A percentile compares a stretch with the other conserved stretches of the same genome.
phyloP scores from a whole-genome alignment of 92 coral and sea anemone species.

The Bergia sp. region DNA sequence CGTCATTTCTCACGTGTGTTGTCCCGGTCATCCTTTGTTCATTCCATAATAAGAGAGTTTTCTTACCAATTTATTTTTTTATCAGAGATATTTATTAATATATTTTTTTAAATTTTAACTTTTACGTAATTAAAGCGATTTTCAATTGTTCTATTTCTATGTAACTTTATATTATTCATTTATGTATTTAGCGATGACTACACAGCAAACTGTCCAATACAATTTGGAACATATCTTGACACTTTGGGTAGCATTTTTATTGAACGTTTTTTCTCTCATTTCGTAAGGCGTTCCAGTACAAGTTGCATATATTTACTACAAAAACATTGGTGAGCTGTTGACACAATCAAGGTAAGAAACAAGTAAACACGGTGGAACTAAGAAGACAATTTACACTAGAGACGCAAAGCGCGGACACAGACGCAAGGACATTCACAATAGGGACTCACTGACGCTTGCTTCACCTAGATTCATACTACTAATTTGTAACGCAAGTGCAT shows the following conservation, averaged over 20 bases:
- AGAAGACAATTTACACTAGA: neutral
- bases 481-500: no score
- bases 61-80: no score
- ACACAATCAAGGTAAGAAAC: conserved; percentile 12
- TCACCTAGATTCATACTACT: no score
- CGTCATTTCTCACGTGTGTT: no score
- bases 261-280: neutral
- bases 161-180: neutral
- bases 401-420: neutral
- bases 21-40: no score
- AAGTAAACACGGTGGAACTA: neutral
- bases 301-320: conserved; percentile 58
- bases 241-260: neutral
- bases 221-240: neutral
- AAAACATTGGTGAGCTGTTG: conserved; percentile 68
- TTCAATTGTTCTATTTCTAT: neutral
- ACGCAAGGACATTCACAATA: neutral
- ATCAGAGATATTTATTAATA: no score
- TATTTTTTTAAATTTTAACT: no score
- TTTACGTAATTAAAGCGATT: no score
- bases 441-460: no score
- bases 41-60: no score
- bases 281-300: conserved; percentile 40
- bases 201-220: neutral
- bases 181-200: neutral